Percentiles rank a stretch among this genome's conserved stretches.
Conservation (phyloP, 2,113 vertebrate genomes). For the Nesoenas mayeri region DNA sequence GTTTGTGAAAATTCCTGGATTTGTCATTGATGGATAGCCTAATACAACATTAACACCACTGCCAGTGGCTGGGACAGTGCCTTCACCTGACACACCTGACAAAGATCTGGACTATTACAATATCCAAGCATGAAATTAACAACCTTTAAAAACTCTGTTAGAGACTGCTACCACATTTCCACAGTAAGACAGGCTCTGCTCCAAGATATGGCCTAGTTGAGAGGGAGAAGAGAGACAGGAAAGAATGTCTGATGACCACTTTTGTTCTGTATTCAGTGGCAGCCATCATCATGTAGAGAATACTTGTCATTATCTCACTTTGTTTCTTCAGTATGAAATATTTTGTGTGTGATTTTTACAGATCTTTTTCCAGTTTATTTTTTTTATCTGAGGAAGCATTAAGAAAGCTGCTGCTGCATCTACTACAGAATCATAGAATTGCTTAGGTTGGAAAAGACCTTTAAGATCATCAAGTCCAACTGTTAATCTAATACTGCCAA, state of each 20-base stretch:
- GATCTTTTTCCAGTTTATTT: not conserved
- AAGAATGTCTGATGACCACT: not conserved
- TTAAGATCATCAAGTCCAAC: too few species aligned
- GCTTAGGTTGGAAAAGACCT: too few species aligned
- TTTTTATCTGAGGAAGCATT: not conserved
- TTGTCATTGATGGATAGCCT: not conserved
- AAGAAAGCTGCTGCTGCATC: not conserved
- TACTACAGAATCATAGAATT: too few species aligned
- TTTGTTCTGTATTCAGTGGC: not conserved
- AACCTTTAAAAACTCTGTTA: not conserved
- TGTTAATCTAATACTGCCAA: too few species aligned
- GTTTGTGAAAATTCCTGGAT: not conserved
- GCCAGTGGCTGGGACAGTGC: not conserved
- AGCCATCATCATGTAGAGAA: not conserved
- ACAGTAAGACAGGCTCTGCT: not conserved
- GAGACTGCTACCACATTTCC: not conserved
- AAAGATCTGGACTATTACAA: not conserved
- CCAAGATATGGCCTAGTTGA: not conserved
- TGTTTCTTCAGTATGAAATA: not conserved
- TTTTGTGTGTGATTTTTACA: not conserved
- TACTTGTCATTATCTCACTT: not conserved
- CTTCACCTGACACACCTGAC: not conserved
- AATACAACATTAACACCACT: not conserved
- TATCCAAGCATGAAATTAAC: not conserved
- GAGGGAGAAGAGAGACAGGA: not conserved